A percentile compares a stretch with the other conserved stretches of the same genome.
These are phyloP conservation scores for Cassiopea andromeda DNA, from an alignment of 30 jellyfish, hydroid and myxozoan species.

Conservation along the genomic window DNA sequence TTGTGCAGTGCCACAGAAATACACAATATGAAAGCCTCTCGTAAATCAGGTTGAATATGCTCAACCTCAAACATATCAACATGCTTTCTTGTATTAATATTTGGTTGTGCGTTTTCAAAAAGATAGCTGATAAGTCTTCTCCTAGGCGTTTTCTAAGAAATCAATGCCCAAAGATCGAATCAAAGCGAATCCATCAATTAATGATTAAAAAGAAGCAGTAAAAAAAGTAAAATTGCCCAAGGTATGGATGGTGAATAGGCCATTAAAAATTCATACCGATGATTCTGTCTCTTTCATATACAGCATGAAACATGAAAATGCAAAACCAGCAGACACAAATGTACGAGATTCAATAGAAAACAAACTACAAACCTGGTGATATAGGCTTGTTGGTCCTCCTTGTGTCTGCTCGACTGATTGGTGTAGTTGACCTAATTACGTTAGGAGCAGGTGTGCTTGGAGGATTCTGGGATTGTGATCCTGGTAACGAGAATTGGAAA, in stretches of 20 bases:
- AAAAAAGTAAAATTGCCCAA: not conserved
- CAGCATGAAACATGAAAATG: not conserved
- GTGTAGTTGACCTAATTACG: conserved; percentile 4
- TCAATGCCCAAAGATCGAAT: not conserved
- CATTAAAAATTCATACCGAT: not conserved
- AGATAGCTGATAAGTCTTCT: too few relatives aligned
- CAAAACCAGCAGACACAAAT: not conserved
- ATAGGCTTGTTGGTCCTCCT: conserved; percentile 9
- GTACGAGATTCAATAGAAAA: not conserved
- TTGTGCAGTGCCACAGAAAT: too few relatives aligned
- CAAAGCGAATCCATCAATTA: not conserved
- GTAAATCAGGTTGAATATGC: too few relatives aligned
- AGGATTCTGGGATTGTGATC: conserved; percentile 25
- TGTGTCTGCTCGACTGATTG: not conserved
- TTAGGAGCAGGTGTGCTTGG: conserved; percentile 15
- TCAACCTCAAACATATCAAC: too few relatives aligned
- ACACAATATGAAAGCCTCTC: too few relatives aligned
- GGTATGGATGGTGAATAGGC: not conserved
- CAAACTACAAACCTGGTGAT: conserved; percentile 24
- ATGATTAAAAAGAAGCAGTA: not conserved
- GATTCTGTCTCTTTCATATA: not conserved
- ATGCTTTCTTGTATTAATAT: too few relatives aligned
- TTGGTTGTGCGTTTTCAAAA: too few relatives aligned
- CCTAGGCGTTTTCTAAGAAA: too few relatives aligned
- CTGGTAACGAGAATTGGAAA: not conserved